phyloP scores from a whole-genome alignment of 2,888 invertebrate species.

The Andrena flavipes region DNA sequence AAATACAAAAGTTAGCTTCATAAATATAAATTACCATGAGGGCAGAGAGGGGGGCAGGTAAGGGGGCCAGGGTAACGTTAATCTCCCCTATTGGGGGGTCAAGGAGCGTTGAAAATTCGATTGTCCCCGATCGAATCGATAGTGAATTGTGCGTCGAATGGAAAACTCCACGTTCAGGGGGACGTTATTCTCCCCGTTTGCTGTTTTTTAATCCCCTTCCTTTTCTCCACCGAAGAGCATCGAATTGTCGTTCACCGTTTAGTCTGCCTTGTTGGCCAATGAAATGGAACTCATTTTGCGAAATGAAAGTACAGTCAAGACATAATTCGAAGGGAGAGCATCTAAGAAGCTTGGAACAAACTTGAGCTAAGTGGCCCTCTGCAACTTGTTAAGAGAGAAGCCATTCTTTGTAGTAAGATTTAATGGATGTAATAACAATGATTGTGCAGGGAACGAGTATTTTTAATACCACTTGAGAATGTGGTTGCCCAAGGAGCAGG shows the following conservation, averaged over 20 bases:
- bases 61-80: slow-evolving; percentile 12
- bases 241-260: background rate
- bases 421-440: background rate
- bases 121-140: slow-evolving; percentile 20
- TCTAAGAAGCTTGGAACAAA: background rate
- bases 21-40: slow-evolving; percentile 53
- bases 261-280: background rate
- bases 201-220: background rate
- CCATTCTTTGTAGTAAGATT: background rate
- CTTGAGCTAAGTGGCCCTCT: background rate
- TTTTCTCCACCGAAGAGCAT: background rate
- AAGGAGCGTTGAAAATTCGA: slow-evolving; percentile 34
- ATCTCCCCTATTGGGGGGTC: slow-evolving; percentile 11
- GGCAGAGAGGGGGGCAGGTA: background rate
- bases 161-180: background rate
- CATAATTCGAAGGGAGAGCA: background rate
- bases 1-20: slow-evolving; percentile 52
- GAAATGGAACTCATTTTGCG: background rate
- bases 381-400: background rate
- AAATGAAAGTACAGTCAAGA: background rate
- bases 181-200: background rate
- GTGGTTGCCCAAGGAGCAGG: background rate
- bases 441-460: slow-evolving; percentile 13
- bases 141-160: slow-evolving; percentile 12
- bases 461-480: slow-evolving; percentile 10